A percentile compares a stretch with the other conserved stretches of the same genome.
Conservation (phyloP, 2,797 vertebrate genomes). For the Anguilla anguilla region DNA sequence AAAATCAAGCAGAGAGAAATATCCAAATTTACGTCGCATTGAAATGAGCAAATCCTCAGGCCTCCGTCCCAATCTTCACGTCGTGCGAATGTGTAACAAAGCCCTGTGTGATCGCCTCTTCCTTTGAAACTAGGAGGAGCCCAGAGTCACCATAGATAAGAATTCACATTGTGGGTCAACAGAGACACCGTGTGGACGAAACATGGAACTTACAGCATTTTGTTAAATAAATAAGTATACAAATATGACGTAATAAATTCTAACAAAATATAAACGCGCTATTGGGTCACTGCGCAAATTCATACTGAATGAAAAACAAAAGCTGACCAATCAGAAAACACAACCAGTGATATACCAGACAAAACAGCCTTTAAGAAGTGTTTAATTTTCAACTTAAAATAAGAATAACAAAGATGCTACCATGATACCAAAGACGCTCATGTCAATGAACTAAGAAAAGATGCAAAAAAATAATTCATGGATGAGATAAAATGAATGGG, state of each 20-base stretch:
- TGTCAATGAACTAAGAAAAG: too few relatives aligned
- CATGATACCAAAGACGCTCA: too few relatives aligned
- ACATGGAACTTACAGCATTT: background rate
- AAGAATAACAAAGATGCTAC: too few relatives aligned
- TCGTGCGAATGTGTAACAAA: background rate
- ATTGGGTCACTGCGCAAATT: too few relatives aligned
- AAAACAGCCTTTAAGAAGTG: too few relatives aligned
- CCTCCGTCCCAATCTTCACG: background rate
- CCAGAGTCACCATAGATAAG: background rate
- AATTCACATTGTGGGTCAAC: slow-evolving; percentile 9
- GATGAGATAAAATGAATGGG: too few relatives aligned
- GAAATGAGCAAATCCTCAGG: background rate
- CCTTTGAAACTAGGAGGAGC: slow-evolving; percentile 9
- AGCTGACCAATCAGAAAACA: too few relatives aligned
- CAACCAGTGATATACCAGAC: too few relatives aligned
- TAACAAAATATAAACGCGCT: background rate
- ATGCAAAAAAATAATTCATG: too few relatives aligned
- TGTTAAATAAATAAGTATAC: background rate
- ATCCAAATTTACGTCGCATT: background rate
- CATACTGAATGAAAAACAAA: too few relatives aligned
- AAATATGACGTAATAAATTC: too few relatives aligned
- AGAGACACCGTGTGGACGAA: slow-evolving; percentile 30
- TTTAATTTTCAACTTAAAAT: background rate
- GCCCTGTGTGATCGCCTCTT: background rate
- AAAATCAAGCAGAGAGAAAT: background rate